Conservation (phyloP, 2,888 invertebrate species). For the Aphelenchoides bicaudatus region DNA sequence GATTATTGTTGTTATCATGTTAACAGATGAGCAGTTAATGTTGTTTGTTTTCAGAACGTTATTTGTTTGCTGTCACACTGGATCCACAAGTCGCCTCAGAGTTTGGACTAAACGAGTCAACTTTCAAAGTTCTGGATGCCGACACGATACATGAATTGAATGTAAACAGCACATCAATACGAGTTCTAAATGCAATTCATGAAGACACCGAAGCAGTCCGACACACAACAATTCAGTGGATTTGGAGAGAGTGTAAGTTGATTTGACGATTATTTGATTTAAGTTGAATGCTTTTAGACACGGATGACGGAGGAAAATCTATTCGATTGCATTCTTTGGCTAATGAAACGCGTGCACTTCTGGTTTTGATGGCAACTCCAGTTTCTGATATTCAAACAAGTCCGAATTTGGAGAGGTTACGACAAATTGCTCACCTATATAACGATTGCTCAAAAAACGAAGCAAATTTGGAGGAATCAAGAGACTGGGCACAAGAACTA, state of each 20-base stretch:
- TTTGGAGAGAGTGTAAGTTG: constrained; percentile 1
- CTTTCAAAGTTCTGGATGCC: background rate
- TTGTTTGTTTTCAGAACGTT: constrained; percentile 1
- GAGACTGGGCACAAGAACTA: too few species aligned
- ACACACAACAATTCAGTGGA: background rate
- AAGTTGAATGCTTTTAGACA: background rate
- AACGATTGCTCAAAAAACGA: background rate
- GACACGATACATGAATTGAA: background rate
- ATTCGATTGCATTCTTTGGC: background rate
- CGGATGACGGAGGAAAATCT: constrained; percentile 6
- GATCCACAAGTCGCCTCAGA: constrained; percentile 9
- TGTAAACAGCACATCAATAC: background rate
- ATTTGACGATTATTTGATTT: background rate
- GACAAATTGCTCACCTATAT: constrained; percentile 1
- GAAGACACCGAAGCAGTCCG: background rate
- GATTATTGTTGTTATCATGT: background rate
- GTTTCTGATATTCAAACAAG: background rate
- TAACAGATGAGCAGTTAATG: too few species aligned
- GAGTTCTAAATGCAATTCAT: background rate
- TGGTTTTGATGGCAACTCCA: constrained; percentile 3
- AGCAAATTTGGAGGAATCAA: background rate
- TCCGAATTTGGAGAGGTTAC: constrained; percentile 6
- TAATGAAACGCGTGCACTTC: background rate
- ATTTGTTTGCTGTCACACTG: constrained; percentile 7
- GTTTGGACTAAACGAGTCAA: constrained; percentile 1